These are phyloP conservation scores for Nephrotoma appendiculata DNA, from an alignment of 2,888 invertebrate genomes.

Conservation along the genomic window DNA sequence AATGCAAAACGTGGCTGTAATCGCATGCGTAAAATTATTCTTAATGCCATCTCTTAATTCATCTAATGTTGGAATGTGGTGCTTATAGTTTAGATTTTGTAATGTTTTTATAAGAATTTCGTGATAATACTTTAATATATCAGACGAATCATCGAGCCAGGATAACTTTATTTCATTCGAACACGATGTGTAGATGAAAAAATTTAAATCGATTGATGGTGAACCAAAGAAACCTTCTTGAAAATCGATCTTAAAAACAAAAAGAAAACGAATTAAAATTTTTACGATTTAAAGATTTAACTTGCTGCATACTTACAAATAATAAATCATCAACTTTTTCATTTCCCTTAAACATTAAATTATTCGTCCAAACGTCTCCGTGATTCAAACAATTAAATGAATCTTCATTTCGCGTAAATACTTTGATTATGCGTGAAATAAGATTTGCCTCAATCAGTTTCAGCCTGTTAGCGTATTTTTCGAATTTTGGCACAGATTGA, in stretches of 20 bases:
- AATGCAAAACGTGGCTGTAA: conserved; percentile 18
- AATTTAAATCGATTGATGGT: conserved; percentile 23
- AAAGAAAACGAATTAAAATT: neutral
- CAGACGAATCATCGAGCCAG: conserved; percentile 13
- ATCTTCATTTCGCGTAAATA: conserved; percentile 18
- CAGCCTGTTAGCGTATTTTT: conserved; percentile 17
- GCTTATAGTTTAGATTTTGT: conserved; percentile 16
- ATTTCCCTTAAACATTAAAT: conserved; percentile 33
- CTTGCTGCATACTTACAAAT: conserved; percentile 20
- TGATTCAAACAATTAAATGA: conserved; percentile 34
- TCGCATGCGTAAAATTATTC: conserved; percentile 20
- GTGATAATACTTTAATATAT: conserved; percentile 18
- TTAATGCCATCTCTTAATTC: conserved; percentile 19
- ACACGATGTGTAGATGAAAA: conserved; percentile 22
- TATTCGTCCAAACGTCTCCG: conserved; percentile 36
- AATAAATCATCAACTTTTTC: conserved; percentile 24
- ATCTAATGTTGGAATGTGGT: conserved; percentile 19
- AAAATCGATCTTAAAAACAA: conserved; percentile 19
- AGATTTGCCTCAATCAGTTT: conserved; percentile 17
- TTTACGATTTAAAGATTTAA: neutral
- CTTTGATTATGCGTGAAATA: conserved; percentile 19
- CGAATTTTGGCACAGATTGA: conserved; percentile 14
- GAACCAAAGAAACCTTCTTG: conserved; percentile 25
- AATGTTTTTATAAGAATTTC: conserved; percentile 15
- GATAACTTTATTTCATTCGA: conserved; percentile 15